phyloP scores from a whole-genome alignment of 2,797 vertebrate genomes.

The Arremon brunneinucha region DNA sequence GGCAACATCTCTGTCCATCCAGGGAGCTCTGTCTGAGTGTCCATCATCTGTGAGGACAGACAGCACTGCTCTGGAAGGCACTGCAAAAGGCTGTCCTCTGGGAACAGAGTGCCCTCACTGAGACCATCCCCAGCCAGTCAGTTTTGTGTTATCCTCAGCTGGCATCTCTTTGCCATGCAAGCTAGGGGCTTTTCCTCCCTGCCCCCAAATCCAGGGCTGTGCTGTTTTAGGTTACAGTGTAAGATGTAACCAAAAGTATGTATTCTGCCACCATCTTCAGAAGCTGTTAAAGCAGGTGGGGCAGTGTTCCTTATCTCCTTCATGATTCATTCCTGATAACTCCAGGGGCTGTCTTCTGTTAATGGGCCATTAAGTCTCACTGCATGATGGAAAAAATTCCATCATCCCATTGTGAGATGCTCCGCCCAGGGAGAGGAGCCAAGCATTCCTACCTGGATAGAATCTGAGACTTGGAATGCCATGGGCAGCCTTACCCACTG shows the following conservation, averaged over 20 bases:
- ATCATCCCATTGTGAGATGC: background rate
- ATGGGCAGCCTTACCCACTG: background rate
- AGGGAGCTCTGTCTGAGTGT: background rate
- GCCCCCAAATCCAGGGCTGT: background rate
- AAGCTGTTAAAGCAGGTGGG: background rate
- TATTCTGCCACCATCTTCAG: background rate
- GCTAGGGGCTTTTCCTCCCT: background rate
- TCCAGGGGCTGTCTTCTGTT: rapidly evolving
- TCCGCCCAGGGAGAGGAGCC: rapidly evolving
- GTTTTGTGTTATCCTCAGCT: background rate
- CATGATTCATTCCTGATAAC: background rate
- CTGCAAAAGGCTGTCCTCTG: background rate
- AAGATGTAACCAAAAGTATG: background rate
- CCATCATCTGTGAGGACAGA: background rate
- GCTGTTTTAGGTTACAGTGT: background rate
- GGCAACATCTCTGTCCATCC: background rate
- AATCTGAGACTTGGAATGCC: no score
- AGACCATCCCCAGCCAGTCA: background rate
- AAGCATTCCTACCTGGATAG: background rate
- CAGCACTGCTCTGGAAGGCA: background rate
- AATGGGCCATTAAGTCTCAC: background rate
- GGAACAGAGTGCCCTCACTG: background rate
- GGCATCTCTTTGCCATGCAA: background rate
- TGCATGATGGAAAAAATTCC: background rate
- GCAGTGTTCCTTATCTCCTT: background rate